Percentiles rank a stretch among this genome's conserved stretches.
Conservation (phyloP, 2,797 vertebrate genomes). For the Sebastes oblongus region DNA sequence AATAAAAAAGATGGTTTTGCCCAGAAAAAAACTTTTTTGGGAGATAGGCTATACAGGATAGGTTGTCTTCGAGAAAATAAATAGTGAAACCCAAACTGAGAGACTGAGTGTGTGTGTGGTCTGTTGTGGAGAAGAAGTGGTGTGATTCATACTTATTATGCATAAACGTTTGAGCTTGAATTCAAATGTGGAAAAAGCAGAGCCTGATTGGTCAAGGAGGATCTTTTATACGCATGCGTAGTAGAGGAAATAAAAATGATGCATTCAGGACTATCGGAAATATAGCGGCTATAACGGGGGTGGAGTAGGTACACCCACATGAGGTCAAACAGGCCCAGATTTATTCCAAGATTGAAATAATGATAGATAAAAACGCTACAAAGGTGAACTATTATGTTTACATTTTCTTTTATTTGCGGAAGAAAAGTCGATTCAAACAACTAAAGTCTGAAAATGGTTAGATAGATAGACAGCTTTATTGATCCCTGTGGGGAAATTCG, state of each 20-base stretch:
- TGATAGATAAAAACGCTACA: too few relatives aligned
- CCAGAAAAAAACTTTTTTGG: conserved; percentile 79
- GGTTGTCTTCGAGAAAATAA: conserved; percentile 98
- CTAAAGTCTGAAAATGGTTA: neutral
- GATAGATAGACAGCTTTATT: too few relatives aligned
- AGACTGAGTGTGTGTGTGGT: conserved; percentile 59
- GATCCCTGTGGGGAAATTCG: too few relatives aligned
- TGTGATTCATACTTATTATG: neutral
- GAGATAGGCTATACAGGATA: conserved; percentile 89
- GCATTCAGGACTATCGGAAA: neutral
- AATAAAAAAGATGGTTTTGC: conserved; percentile 86
- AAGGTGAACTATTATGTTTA: neutral
- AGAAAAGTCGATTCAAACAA: fast-evolving
- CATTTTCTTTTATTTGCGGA: fast-evolving
- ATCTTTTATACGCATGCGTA: conserved; percentile 54
- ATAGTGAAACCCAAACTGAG: conserved; percentile 89
- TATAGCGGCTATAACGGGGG: fast-evolving
- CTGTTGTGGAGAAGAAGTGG: conserved; percentile 35
- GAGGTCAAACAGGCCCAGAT: fast-evolving
- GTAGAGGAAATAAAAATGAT: neutral
- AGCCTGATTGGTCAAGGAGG: conserved; percentile 52
- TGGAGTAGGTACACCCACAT: too few relatives aligned
- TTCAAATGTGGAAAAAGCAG: conserved; percentile 40
- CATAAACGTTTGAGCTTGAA: neutral
- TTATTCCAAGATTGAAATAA: neutral